Evolutionary conservation across 2,888 invertebrate species (phyloP).

Genomic region (Eupithecia tripunctaria): DNA sequence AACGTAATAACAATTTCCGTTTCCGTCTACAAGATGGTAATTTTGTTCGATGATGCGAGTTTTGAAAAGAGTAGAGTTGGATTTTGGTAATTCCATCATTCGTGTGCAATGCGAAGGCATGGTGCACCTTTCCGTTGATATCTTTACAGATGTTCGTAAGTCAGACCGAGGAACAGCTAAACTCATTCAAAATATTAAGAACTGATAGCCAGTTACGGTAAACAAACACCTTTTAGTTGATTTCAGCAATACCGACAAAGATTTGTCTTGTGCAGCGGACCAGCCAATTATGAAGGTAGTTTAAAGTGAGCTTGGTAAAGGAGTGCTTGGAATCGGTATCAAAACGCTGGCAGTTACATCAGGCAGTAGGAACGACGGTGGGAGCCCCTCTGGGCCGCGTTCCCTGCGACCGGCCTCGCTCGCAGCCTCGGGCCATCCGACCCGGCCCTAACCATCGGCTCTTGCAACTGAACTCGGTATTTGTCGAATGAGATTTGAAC

Average conservation of each 20-base stretch:
- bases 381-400: slow-evolving; percentile 72
- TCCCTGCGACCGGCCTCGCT: slow-evolving; percentile 68
- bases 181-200: slow-evolving; percentile 15
- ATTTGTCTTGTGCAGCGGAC: slow-evolving; percentile 5
- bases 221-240: slow-evolving; percentile 12
- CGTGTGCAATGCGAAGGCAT: slow-evolving; percentile 21
- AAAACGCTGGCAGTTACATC: slow-evolving; percentile 56
- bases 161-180: slow-evolving; percentile 20
- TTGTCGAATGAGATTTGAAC: slow-evolving; percentile 34
- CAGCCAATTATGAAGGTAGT: slow-evolving; percentile 16
- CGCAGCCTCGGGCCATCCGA: slow-evolving; percentile 69
- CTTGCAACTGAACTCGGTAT: slow-evolving; percentile 46
- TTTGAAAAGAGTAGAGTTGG: slow-evolving; percentile 27
- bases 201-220: slow-evolving; percentile 8
- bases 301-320: slow-evolving; percentile 29
- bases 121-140: slow-evolving; percentile 31
- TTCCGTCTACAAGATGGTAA: slow-evolving; percentile 38
- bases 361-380: slow-evolving; percentile 74
- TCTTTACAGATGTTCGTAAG: slow-evolving; percentile 20
- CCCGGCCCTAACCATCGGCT: slow-evolving; percentile 68
- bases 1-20: slow-evolving; percentile 45
- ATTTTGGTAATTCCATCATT: slow-evolving; percentile 28
- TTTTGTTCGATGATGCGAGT: slow-evolving; percentile 21
- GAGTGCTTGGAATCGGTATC: slow-evolving; percentile 53
- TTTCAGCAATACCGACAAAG: slow-evolving; percentile 3